Base-by-base conservation (phyloP, 1,140 invertebrate species). In the Dinothrombium tinctorium region DNA sequence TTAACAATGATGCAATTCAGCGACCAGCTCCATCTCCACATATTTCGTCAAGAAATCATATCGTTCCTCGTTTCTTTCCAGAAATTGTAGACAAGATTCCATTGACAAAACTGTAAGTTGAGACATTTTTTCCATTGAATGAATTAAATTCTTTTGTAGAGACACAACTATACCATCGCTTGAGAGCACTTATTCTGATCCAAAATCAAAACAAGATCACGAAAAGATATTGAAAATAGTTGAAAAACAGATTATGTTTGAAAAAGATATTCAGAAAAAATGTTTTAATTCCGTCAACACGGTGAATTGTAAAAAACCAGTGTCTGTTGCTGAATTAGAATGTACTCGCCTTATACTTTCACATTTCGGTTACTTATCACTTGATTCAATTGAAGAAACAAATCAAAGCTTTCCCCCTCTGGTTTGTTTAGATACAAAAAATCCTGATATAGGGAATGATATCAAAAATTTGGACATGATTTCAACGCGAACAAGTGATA, bases 311-410 rank as follows among this genome's bases (percentile, higher is more conserved):
- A 63, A 70, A 9, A 73, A 81, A 12, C 86, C 86, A 0, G 54
- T 49, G 54, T 58, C 49, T 42, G 44, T 42, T 5, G 42, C 84
- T 40, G 81, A 90, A 53, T 90, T 89, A 57, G 82, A 92, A 63
- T 89, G 87, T 0, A 81, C 87, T 1, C 65, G 89, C 43, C 57
- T 95, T 0, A 87, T 95, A 56, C 61, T 95, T 2, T 86, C 83
- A 12, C 83, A 95, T 58, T 86, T 94, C 59, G 86, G 86, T 4
- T 79, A 89, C 51, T 61, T 92, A 1, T 75, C 76, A 47, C 67
- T 82, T 12, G 43, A 36, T 11, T 28, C 23, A 25, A 11, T 12
- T 32, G 11, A 36, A 22, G 37, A 45, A 33, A 28, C 17, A 29
- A 3, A n/a, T 21, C n/a, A 37, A 28, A 43, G 17, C 28, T 22